Conservation (phyloP, 2,113 vertebrate species). For the Castor canadensis region DNA sequence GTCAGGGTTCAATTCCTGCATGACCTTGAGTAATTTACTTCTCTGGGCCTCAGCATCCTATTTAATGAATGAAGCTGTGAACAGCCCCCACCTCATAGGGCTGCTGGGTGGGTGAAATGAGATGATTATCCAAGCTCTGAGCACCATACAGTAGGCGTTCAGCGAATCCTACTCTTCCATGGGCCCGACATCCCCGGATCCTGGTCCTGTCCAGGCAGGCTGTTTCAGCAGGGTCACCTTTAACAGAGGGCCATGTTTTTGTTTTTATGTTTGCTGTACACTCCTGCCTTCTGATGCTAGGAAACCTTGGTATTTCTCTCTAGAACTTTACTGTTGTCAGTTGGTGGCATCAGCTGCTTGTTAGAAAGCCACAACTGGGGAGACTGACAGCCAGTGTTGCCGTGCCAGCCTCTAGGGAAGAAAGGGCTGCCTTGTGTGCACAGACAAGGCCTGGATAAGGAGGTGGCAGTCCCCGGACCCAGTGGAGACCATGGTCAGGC, state of each 20-base stretch:
- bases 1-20: background rate
- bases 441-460: fast-evolving
- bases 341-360: background rate
- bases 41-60: background rate
- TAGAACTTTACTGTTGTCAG: background rate
- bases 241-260: too few relatives aligned
- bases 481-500: too few relatives aligned
- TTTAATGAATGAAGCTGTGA: background rate
- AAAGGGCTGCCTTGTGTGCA: background rate
- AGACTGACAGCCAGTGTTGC: background rate
- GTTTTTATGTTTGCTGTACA: background rate
- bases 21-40: background rate
- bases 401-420: background rate
- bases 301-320: background rate
- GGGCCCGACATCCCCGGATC: background rate
- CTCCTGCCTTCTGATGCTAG: background rate
- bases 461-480: background rate
- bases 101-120: background rate
- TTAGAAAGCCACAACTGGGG: background rate
- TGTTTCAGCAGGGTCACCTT: fast-evolving
- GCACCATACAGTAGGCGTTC: background rate
- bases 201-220: fast-evolving
- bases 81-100: fast-evolving
- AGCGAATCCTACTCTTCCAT: fast-evolving
- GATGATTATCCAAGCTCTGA: background rate